Base-by-base conservation (phyloP, 2,888 invertebrate genomes). In the Lasioglossum villosulum region DNA sequence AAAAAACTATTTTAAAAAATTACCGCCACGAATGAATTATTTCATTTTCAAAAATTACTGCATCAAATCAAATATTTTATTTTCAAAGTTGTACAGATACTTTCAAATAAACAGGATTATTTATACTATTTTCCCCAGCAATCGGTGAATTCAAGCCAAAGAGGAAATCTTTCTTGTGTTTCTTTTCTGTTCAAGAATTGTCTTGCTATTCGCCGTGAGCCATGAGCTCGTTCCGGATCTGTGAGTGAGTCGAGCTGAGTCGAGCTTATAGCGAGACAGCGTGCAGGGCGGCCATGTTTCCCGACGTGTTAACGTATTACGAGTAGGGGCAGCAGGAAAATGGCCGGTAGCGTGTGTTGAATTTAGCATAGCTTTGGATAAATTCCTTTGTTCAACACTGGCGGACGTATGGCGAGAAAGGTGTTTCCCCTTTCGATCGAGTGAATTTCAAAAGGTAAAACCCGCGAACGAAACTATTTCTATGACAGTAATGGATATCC, bases 311-410 rank as follows among this genome's bases (percentile, higher is more conserved):
- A 87, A 86, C 83, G 83, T 76, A 80, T 81, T 78, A 78, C 66
- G 78, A 71, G 39, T 74, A 88, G 72, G 78, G 75, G 45, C 76
- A 78, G 66, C 6, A 92, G 88, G 90, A 94, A 94, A 91, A 94
- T 94, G 94, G 94, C 93, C 93, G 94, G 92, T 92, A 90, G 93
- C 93, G 92, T 94, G 92, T 92, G 89, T 87, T 91, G 80, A 87
- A 90, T 75, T 87, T 75, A 72, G 84, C 84, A 76, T 80, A 89
- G 84, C 79, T 80, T 71, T 79, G 37, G 16, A 30, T 75, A 34
- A 23, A 66, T 37, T 4, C 66, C 42, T 73, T 42, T 39, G 70
- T 78, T 73, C 84, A 80, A 78, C 59, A 76, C 71, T 77, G 74
- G 59, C 52, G 52, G 52, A 73, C 63, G 56, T 78, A 77, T 83